Evolutionary conservation across 1,140 invertebrate species (phyloP).

Genomic region (Oryzaephilus surinamensis): DNA sequence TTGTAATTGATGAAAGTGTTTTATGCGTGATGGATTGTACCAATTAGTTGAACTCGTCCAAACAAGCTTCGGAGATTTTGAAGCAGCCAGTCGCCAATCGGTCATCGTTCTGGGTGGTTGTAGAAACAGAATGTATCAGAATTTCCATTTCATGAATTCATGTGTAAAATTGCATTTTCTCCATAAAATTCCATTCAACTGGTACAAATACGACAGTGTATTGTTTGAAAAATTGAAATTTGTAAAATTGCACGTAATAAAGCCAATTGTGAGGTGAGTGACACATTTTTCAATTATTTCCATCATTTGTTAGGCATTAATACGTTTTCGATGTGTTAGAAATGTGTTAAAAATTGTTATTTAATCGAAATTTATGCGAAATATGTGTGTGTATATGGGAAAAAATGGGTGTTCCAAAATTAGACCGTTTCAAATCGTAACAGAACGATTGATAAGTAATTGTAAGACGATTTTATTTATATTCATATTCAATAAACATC

Average conservation of each 20-base stretch:
- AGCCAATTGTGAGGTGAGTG: constrained; percentile 33
- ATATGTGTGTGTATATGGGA: too few species aligned
- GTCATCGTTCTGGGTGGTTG: constrained; percentile 31
- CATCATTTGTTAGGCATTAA: too few species aligned
- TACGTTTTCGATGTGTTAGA: too few species aligned
- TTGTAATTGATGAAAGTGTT: not conserved
- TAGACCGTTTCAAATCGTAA: too few species aligned
- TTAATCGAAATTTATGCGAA: too few species aligned
- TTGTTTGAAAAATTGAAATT: constrained; percentile 14
- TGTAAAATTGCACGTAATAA: constrained; percentile 15
- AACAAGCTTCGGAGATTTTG: constrained; percentile 36
- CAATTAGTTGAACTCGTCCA: constrained; percentile 30
- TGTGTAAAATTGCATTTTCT: constrained; percentile 25
- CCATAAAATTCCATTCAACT: constrained; percentile 22
- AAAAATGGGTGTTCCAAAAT: too few species aligned
- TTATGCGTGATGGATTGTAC: constrained; percentile 14
- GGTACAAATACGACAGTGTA: constrained; percentile 17
- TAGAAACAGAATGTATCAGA: constrained; percentile 35
- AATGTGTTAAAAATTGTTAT: too few species aligned
- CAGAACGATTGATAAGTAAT: too few species aligned
- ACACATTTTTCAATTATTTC: constrained; percentile 32
- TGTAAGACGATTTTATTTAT: too few species aligned
- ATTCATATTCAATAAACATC: too few species aligned
- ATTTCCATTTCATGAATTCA: constrained; percentile 33
- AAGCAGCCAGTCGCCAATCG: constrained; percentile 36